Evolutionary conservation across 2,888 invertebrate species (phyloP), one percentile per base, ranked within the genome.

Genomic region (Nymphalis polychloros): DNA sequence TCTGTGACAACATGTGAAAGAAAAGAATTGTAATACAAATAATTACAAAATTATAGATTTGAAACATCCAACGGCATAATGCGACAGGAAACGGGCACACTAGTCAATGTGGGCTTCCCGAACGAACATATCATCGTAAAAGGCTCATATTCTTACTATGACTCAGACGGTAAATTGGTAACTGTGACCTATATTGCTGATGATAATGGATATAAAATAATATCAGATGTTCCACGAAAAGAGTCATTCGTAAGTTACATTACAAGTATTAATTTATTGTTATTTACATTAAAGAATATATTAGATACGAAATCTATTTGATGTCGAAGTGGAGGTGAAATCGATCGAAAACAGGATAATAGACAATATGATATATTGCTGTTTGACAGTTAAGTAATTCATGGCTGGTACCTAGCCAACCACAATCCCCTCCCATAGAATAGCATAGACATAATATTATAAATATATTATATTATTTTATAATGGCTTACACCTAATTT

Each of bases 11-110:
- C 13, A 41, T 13, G 10, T 13, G 41, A 41, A 41, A 41, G 41
- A 13, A 41, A 41, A 8, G 4, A 41, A 4, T 3, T 31, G 27
- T 41, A 41, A 41, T 41, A 13, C 41, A 41, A 41, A 10, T 41
- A 41, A 3, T 41, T 13, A 20, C 63, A 19, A 47, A 41, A 47
- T 73, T 69, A n/a, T 63, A 87, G 93, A 47, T 93, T 88, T 59
- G 27, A 41, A 93, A 90, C 93, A 16, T 93, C 93, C 77, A 93
- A 94, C 73, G 93, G 93, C 60, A 91, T 90, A 60, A 83, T 84
- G 19, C 87, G 90, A 67, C 82, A 88, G 70, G 94, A 94, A 81
- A 86, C 89, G 73, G 94, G 93, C 1, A 84, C 84, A 59, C 75
- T 94, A 19, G 85, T 90, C 72, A 93, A 94, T 80, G 83, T 85